Evolutionary conservation across 2,113 vertebrate genomes (phyloP).

Genomic region (Daphoenositta chrysoptera): DNA sequence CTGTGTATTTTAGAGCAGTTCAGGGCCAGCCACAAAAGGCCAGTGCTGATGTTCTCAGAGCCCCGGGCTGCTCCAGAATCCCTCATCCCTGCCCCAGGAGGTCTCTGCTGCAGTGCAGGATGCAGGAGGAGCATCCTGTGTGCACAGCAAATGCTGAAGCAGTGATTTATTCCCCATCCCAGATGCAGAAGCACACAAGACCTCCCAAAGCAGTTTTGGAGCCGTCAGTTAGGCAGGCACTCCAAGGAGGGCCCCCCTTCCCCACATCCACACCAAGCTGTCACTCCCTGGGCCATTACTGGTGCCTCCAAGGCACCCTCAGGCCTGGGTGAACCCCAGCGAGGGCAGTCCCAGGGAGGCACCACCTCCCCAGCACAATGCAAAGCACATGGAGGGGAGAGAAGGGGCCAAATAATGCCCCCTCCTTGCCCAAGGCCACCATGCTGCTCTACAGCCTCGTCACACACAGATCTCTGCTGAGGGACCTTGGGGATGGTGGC

Average conservation of each 20-base stretch:
- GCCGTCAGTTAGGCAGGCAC: not conserved
- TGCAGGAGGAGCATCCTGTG: accelerated
- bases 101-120: not conserved
- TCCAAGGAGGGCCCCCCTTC: not conserved
- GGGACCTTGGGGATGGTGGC: accelerated
- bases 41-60: not conserved
- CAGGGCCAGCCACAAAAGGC: not conserved
- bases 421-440: not conserved
- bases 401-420: not conserved
- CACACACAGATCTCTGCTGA: not conserved
- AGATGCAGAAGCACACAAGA: accelerated
- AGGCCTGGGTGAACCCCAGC: not conserved
- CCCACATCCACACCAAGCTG: not conserved
- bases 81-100: not conserved
- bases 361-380: not conserved
- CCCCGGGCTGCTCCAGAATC: not conserved
- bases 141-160: not conserved
- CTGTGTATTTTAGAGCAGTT: not conserved
- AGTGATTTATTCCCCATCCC: not conserved
- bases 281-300: accelerated
- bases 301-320: not conserved
- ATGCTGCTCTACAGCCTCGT: not conserved
- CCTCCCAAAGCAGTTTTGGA: not conserved
- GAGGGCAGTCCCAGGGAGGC: not conserved
- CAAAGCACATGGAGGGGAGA: not conserved